Base-by-base conservation (phyloP, 1,140 invertebrate species). In the Plutomurus gul region DNA sequence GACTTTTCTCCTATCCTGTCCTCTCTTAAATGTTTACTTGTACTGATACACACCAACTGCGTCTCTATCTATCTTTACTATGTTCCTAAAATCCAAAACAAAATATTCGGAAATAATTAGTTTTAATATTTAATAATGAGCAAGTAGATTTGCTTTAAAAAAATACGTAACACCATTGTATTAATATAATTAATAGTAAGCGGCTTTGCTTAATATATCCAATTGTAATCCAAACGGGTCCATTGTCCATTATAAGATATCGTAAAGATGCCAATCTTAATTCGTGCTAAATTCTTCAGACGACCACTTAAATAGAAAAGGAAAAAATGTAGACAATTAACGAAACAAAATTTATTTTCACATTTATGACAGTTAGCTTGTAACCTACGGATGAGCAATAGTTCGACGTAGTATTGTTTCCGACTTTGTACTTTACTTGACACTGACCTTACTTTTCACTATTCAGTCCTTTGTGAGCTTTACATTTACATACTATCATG, bases 391-490 rank as follows among this genome's bases (percentile, higher is more conserved):
- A n/a, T n/a, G 11, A 65, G 36, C 27, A 65, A 65, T 8, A 4
- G n/a, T 43, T 3, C 2, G 11, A 36, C 27, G 22, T 65, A 30
- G 27, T 30, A 65, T 65, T 36, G 56, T 65, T 65, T 65, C 27
- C 27, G 27, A 65, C 56, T 65, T 65, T 65, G 56, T 65, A 33
- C 36, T 65, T 25, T n/a, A 33, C 56, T 65, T 65, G 47, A 65
- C 56, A 65, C 27, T 65, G 56, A 65, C 56, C 56, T 65, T 65
- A 65, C 56, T 65, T 65, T 65, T 65, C 27, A 65, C 56, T 65
- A 30, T 65, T 65, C 56, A 65, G 56, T 65, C 56, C 56, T 65
- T 65, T 65, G 56, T 65, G 56, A 65, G 56, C 56, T 65, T 65
- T 65, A 65, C 27, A 65, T 65, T 65, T 27, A 65, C 27, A n/a